Base-by-base conservation (phyloP, 1,140 invertebrate species). In the Cydia pomonella region DNA sequence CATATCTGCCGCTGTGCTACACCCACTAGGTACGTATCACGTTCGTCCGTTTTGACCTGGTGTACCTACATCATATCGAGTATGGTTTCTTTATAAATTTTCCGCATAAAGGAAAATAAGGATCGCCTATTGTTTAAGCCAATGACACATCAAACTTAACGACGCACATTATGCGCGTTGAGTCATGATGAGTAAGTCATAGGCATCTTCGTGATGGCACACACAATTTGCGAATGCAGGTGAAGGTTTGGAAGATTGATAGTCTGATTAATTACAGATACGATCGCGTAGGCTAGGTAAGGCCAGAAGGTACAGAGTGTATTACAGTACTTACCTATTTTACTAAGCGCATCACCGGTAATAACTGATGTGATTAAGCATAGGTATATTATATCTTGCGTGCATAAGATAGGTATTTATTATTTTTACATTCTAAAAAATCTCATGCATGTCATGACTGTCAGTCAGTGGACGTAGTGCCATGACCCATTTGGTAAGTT, bases 211-310 rank as follows among this genome's bases (percentile, higher is more conserved):
- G 53, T 59, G 53, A 59, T 59, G 53, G 53, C 53, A 59, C 53
- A 18, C 53, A 59, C 53, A 59, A n/a, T 59, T 59, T 21, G n/a
- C 4, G 18, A 23, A 59, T 53, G n/a, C 53, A 59, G 53, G 53
- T 59, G 53, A 59, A 59, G 53, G 53, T 23, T 59, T 12, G 6
- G 9, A 59, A 59, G 53, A 59, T 59, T 59, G 53, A 59, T 59
- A 59, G 53, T 59, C 53, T 59, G 53, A 59, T 59, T 59, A 59
- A 59, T 59, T 59, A 23, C 18, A 59, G 16, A 53, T 53, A n/a
- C n/a, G n/a, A n/a, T 59, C n/a, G n/a, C 53, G 53, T 59, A 59
- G 53, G 53, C 18, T 21, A 59, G 53, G 53, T 59, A 59, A 59
- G 53, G 53, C 18, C 18, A 7, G 53, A n/a, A n/a, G n/a, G n/a